phyloP scores from a whole-genome alignment of 2,113 vertebrate genomes.

The Serilophus lunatus region DNA sequence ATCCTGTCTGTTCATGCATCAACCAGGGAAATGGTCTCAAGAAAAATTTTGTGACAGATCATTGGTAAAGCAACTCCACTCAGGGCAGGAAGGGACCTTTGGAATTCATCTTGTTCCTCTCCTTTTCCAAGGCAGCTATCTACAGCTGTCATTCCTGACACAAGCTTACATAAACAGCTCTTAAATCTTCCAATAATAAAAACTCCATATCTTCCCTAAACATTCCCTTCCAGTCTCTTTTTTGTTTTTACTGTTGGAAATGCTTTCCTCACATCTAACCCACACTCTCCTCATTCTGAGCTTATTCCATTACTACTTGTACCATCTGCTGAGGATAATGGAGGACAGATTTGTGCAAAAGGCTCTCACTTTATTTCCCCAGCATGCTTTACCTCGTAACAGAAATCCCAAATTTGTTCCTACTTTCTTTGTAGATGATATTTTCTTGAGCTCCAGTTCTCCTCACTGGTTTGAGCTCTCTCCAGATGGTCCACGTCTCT shows the following conservation, averaged over 20 bases:
- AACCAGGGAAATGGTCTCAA: not conserved
- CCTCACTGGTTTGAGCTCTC: not conserved
- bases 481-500: not conserved
- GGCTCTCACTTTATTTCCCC: not conserved
- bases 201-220: not conserved
- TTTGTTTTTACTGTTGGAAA: not conserved
- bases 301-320: not conserved
- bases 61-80: not conserved
- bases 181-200: not conserved
- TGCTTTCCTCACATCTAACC: not conserved
- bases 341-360: not conserved
- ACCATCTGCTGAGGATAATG: not conserved
- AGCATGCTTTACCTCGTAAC: not conserved
- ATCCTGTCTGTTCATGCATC: not conserved
- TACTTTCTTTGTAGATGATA: not conserved
- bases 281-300: not conserved
- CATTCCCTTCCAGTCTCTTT: not conserved
- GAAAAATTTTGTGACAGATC: not conserved
- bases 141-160: not conserved
- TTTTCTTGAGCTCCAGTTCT: not conserved
- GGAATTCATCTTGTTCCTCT: not conserved
- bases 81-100: not conserved
- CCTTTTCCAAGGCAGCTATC: not conserved
- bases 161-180: not conserved
- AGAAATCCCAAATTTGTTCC: slow-evolving; percentile 10